These are phyloP conservation scores for Cydia splendana DNA, from an alignment of 1,140 invertebrate genomes.

Conservation along the genomic window DNA sequence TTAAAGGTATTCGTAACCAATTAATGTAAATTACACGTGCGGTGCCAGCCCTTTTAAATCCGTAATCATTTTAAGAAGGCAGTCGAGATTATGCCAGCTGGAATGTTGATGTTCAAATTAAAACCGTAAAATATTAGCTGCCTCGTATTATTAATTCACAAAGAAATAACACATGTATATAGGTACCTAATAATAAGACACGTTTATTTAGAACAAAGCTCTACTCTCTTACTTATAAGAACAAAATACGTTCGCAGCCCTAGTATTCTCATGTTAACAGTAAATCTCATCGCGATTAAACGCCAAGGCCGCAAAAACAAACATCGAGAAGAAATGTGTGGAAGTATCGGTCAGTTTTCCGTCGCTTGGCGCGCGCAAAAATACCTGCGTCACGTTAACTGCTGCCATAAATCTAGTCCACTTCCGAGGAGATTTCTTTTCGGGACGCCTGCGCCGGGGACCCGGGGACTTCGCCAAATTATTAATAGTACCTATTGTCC, in stretches of 20 bases:
- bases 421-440: slow-evolving; percentile 68
- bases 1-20: too few relatives aligned
- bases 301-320: slow-evolving; percentile 44
- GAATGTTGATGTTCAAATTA: too few relatives aligned
- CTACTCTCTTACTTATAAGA: neutral
- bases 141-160: neutral
- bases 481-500: slow-evolving; percentile 36
- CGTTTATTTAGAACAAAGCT: too few relatives aligned
- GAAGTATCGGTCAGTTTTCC: slow-evolving; percentile 61
- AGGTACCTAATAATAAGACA: too few relatives aligned
- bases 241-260: neutral
- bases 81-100: too few relatives aligned
- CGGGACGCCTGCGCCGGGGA: slow-evolving; percentile 53
- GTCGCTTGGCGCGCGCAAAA: slow-evolving; percentile 45
- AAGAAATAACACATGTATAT: neutral
- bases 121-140: too few relatives aligned
- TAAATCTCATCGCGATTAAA: slow-evolving; percentile 20
- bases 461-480: slow-evolving; percentile 50
- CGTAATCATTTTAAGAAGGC: too few relatives aligned
- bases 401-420: slow-evolving; percentile 65
- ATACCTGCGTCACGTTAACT: slow-evolving; percentile 69
- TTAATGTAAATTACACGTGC: too few relatives aligned
- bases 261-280: neutral
- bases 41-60: too few relatives aligned
- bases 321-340: slow-evolving; percentile 46